Conservation (phyloP, 2,888 invertebrate genomes). For the Drosophila merina region DNA sequence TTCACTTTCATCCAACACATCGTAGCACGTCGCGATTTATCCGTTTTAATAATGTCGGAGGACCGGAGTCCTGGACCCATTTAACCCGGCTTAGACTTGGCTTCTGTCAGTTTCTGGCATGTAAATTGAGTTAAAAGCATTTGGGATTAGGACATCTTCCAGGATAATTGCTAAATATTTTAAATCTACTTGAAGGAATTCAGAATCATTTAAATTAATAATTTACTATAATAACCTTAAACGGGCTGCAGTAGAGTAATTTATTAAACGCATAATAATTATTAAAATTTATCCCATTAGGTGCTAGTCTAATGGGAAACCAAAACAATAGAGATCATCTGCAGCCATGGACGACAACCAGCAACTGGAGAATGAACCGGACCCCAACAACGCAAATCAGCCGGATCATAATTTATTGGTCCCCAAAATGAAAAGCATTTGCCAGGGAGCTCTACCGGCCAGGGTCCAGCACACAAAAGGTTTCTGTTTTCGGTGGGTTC, state of each 20-base stretch:
- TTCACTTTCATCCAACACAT: slow-evolving; percentile 72
- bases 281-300: slow-evolving; percentile 24
- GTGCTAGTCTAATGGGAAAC: slow-evolving; percentile 13
- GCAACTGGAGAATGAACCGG: slow-evolving; percentile 41
- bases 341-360: slow-evolving; percentile 14
- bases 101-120: slow-evolving; percentile 34
- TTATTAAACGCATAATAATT: slow-evolving; percentile 21
- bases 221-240: neutral
- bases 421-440: slow-evolving; percentile 59
- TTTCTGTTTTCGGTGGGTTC: slow-evolving; percentile 9
- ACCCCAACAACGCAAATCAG: slow-evolving; percentile 61
- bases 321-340: slow-evolving; percentile 18
- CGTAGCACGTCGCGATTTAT: slow-evolving; percentile 80
- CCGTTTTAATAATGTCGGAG: slow-evolving; percentile 71
- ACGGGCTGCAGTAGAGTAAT: no score
- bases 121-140: slow-evolving; percentile 67
- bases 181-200: no score
- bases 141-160: slow-evolving; percentile 55
- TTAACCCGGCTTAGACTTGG: slow-evolving; percentile 7
- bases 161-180: slow-evolving; percentile 29
- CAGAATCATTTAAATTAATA: neutral
- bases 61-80: slow-evolving; percentile 6
- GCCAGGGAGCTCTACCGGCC: slow-evolving; percentile 18
- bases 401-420: slow-evolving; percentile 81
- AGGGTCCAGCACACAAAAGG: slow-evolving; percentile 7